These are phyloP conservation scores for Ceraclea dissimilis DNA, from an alignment of 2,888 invertebrate species.

Conservation along the genomic window DNA sequence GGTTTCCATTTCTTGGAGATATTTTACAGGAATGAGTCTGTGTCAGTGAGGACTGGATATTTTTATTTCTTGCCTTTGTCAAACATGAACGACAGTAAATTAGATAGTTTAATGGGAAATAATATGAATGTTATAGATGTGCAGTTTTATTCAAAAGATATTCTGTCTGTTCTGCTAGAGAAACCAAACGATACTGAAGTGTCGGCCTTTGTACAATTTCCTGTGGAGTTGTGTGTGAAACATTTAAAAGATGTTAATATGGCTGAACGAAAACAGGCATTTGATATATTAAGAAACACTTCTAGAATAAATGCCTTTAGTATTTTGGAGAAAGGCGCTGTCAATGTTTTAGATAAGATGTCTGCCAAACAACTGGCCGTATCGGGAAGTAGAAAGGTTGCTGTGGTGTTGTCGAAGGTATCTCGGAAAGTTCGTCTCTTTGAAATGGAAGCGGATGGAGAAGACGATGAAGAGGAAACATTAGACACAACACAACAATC, in stretches of 20 bases:
- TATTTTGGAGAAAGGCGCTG: slow-evolving; percentile 44
- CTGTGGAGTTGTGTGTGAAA: slow-evolving; percentile 43
- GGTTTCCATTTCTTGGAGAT: slow-evolving; percentile 48
- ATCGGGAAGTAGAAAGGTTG: slow-evolving; percentile 75
- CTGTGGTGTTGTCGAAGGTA: slow-evolving; percentile 75
- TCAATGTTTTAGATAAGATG: slow-evolving; percentile 59
- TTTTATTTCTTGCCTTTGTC: slow-evolving; percentile 46
- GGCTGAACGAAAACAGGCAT: slow-evolving; percentile 10
- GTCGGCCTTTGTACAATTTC: slow-evolving; percentile 44
- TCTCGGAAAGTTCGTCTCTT: slow-evolving; percentile 74
- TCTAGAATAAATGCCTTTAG: slow-evolving; percentile 47
- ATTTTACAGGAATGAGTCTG: slow-evolving; percentile 37
- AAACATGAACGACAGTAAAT: slow-evolving; percentile 33
- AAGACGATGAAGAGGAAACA: slow-evolving; percentile 69
- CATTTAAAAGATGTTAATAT: slow-evolving; percentile 34
- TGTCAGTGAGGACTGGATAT: slow-evolving; percentile 44
- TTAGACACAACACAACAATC: slow-evolving; percentile 42
- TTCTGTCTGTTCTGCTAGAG: slow-evolving; percentile 63
- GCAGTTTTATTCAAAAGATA: slow-evolving; percentile 67
- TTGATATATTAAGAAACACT: slow-evolving; percentile 33
- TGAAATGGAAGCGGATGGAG: slow-evolving; percentile 90
- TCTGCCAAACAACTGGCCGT: slow-evolving; percentile 67
- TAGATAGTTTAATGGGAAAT: slow-evolving; percentile 30
- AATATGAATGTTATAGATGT: slow-evolving; percentile 55
- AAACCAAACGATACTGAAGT: slow-evolving; percentile 41